Conservation (phyloP, 1,140 invertebrate genomes). For the Papilio polytes region DNA sequence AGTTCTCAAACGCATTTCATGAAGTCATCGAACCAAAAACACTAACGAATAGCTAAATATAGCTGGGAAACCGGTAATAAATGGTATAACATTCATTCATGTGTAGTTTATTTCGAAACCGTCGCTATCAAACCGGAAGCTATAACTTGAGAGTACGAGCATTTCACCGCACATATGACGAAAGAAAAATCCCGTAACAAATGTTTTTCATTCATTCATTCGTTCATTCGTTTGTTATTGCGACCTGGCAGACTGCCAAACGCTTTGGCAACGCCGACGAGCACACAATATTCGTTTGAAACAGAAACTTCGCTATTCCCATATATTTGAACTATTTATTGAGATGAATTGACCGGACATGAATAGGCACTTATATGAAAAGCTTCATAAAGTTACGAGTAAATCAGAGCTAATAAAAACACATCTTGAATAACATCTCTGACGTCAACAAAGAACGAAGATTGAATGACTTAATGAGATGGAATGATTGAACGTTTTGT, state of each 20-base stretch:
- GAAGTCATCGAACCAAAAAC: too few species aligned
- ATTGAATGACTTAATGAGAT: too few species aligned
- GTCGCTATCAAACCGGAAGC: conserved; percentile 12
- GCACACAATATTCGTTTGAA: background rate
- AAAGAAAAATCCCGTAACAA: conserved; percentile 15
- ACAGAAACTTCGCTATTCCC: background rate
- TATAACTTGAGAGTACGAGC: conserved; percentile 2
- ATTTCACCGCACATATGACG: conserved; percentile 20
- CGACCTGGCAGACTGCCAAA: background rate
- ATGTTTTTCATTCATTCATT: conserved; percentile 28
- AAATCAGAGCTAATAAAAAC: conserved; percentile 27
- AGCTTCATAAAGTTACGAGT: background rate
- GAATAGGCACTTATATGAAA: background rate
- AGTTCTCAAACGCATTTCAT: too few species aligned
- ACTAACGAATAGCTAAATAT: too few species aligned
- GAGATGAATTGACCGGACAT: conserved; percentile 12
- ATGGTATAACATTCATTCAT: background rate
- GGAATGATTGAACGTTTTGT: too few species aligned
- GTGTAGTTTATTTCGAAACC: background rate
- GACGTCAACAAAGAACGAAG: background rate
- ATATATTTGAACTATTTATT: conserved; percentile 13
- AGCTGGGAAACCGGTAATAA: background rate
- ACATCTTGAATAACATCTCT: background rate
- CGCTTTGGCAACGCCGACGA: conserved; percentile 7
- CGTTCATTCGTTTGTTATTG: conserved; percentile 18